These are phyloP conservation scores for Megalonaias nervosa DNA, from an alignment of 1,140 invertebrate genomes.

Conservation along the genomic window DNA sequence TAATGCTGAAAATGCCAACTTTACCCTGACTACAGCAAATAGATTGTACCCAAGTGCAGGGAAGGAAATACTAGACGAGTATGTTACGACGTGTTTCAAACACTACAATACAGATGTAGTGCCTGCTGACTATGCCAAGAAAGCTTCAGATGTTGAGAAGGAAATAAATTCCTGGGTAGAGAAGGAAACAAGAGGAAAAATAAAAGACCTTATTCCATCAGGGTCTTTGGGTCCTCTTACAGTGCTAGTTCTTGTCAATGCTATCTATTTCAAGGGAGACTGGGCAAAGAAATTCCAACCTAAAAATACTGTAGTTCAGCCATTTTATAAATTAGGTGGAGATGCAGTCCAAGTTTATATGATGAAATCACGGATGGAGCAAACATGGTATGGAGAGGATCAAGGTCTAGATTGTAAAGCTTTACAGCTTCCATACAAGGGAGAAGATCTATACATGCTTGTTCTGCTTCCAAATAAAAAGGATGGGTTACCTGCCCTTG, in stretches of 20 bases:
- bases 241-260: slow-evolving; percentile 82
- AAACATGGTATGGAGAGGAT: slow-evolving; percentile 77
- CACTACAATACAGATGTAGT: too few species aligned
- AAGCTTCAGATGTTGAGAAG: slow-evolving; percentile 19
- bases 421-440: slow-evolving; percentile 82
- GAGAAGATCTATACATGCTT: slow-evolving; percentile 76
- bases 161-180: slow-evolving; percentile 82
- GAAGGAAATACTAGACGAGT: too few species aligned
- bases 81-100: too few species aligned
- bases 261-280: slow-evolving; percentile 83
- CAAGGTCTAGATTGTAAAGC: slow-evolving; percentile 81
- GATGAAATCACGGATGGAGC: slow-evolving; percentile 35
- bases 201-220: slow-evolving; percentile 75
- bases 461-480: slow-evolving; percentile 79
- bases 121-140: too few species aligned
- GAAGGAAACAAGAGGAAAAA: slow-evolving; percentile 78
- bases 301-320: slow-evolving; percentile 71
- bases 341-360: slow-evolving; percentile 58
- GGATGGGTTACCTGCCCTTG: slow-evolving; percentile 69
- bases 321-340: slow-evolving; percentile 55
- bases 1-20: too few species aligned
- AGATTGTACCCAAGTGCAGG: too few species aligned
- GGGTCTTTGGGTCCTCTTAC: slow-evolving; percentile 73
- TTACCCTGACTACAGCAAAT: too few species aligned
- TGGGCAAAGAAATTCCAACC: slow-evolving; percentile 81